phyloP scores from a whole-genome alignment of 2,888 invertebrate genomes.

The Sericinus montela region DNA sequence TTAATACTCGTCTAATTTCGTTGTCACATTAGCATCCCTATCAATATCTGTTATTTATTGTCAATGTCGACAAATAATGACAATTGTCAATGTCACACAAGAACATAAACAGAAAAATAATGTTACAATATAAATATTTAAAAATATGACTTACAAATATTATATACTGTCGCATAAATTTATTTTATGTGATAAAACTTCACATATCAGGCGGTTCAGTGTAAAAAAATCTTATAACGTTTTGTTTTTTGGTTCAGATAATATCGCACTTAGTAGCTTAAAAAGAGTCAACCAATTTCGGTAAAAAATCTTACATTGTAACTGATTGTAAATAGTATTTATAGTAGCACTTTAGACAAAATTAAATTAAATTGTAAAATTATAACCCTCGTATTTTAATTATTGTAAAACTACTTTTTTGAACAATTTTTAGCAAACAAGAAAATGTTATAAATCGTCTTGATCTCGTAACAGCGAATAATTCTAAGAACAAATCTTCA shows the following conservation, averaged over 20 bases:
- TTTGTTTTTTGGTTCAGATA: slow-evolving; percentile 92
- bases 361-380: too few relatives aligned
- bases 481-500: slow-evolving; percentile 77
- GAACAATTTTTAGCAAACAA: slow-evolving; percentile 70
- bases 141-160: slow-evolving; percentile 36
- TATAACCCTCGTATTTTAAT: too few relatives aligned
- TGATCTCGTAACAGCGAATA: slow-evolving; percentile 86
- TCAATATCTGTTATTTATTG: too few relatives aligned
- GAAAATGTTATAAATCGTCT: slow-evolving; percentile 72
- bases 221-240: slow-evolving; percentile 46
- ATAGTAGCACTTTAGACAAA: too few relatives aligned
- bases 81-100: too few relatives aligned
- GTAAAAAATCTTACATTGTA: slow-evolving; percentile 67
- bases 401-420: background rate
- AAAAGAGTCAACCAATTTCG: slow-evolving; percentile 82
- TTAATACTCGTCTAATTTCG: too few relatives aligned
- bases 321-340: too few relatives aligned
- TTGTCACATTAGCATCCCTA: too few relatives aligned
- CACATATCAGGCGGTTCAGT: slow-evolving; percentile 32
- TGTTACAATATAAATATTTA: too few relatives aligned
- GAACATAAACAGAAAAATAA: too few relatives aligned
- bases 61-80: too few relatives aligned
- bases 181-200: slow-evolving; percentile 37
- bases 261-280: slow-evolving; percentile 88
- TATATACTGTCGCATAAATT: slow-evolving; percentile 47